Conservation (phyloP, 2,113 vertebrate species). For the Acanthochromis polyacanthus region DNA sequence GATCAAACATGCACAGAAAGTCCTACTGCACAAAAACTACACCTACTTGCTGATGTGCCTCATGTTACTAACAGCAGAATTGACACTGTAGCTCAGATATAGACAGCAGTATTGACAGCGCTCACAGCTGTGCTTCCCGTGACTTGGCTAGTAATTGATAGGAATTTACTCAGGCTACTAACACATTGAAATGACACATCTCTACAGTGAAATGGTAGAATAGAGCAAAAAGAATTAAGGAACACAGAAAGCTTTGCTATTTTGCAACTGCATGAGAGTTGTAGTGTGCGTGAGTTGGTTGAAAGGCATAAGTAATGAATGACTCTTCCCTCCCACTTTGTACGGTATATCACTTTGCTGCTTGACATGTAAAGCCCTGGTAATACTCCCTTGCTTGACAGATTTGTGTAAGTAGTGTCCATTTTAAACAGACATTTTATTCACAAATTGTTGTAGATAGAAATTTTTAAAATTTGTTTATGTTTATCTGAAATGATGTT, state of each 20-base stretch:
- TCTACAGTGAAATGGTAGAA: conserved; percentile 19
- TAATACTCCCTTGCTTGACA: conserved; percentile 5
- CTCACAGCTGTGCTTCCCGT: not conserved
- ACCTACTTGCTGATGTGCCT: not conserved
- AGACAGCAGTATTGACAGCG: conserved; percentile 14
- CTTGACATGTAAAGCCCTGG: conserved; percentile 4
- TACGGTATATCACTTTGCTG: conserved; percentile 6
- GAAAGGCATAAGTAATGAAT: conserved; percentile 37
- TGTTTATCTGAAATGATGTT: not conserved
- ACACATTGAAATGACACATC: conserved; percentile 29
- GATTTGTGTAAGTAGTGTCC: conserved; percentile 10
- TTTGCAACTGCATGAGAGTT: conserved; percentile 37
- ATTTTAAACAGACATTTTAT: conserved; percentile 12
- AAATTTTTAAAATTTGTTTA: not conserved
- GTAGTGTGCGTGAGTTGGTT: conserved; percentile 20
- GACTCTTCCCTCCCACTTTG: conserved; percentile 23
- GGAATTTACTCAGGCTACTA: conserved; percentile 48
- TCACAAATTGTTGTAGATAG: not conserved
- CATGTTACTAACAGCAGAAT: not conserved
- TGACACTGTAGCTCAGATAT: conserved; percentile 4
- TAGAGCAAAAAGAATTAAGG: conserved; percentile 39
- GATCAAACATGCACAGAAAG: conserved; percentile 9
- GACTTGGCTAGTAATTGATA: conserved; percentile 48
- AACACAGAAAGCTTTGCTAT: conserved; percentile 36
- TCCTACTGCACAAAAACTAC: not conserved